These are phyloP conservation scores for Eurypyga helias DNA, from an alignment of 2,113 vertebrate genomes.

Conservation along the genomic window DNA sequence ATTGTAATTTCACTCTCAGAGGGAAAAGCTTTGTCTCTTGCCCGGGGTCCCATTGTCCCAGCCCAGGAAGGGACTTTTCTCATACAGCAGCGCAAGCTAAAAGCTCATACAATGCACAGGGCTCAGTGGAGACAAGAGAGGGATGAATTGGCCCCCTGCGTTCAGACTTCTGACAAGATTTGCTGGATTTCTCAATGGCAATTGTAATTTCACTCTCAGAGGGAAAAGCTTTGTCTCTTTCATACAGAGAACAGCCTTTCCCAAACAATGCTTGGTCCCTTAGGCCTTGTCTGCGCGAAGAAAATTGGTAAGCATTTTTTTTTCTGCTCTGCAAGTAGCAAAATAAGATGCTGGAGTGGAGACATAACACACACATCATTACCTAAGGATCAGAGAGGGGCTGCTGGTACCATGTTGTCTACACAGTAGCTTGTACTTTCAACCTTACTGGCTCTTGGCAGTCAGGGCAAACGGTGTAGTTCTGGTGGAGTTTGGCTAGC, in stretches of 20 bases:
- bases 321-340: not conserved
- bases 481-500: not conserved
- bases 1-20: conserved; percentile 50
- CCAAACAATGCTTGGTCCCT: conserved; percentile 45
- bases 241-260: conserved; percentile 55
- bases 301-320: not conserved
- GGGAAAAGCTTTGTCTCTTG: conserved; percentile 56
- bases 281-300: conserved; percentile 38
- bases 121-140: not conserved
- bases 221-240: conserved; percentile 56
- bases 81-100: not conserved
- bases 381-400: not conserved
- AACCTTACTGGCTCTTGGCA: not conserved
- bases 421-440: not conserved
- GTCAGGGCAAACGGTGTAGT: not conserved
- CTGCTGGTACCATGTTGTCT: not conserved
- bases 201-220: conserved; percentile 50
- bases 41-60: not conserved
- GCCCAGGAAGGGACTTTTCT: not conserved
- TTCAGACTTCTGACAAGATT: conserved; percentile 34
- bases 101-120: not conserved
- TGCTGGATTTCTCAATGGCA: conserved; percentile 47
- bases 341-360: conserved; percentile 22
- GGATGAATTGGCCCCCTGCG: not conserved
- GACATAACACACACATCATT: not conserved